phyloP scores from a whole-genome alignment of 2,797 vertebrate species.

The Myripristis jacobus region DNA sequence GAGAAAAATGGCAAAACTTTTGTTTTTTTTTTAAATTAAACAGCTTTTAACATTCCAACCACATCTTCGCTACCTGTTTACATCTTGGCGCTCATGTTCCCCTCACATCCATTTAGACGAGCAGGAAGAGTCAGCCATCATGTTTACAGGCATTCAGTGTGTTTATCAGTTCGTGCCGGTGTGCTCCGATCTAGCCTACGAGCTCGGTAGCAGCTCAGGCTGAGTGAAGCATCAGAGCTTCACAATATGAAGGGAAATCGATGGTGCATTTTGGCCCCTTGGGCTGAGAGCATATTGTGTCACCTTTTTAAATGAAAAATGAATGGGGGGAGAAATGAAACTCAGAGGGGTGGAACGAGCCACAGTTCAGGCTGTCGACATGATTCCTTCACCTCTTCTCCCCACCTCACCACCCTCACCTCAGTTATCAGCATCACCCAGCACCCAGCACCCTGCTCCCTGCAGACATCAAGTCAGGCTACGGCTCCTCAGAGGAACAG shows the following conservation, averaged over 20 bases:
- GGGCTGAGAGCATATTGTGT: constrained; percentile 76
- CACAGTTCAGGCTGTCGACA: constrained; percentile 64
- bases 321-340: constrained; percentile 76
- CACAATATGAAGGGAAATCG: constrained; percentile 73
- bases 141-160: constrained; percentile 58
- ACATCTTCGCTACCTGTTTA: constrained; percentile 32
- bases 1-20: background rate
- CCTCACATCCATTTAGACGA: constrained; percentile 26
- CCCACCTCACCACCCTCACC: constrained; percentile 51
- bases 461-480: constrained; percentile 40
- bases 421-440: constrained; percentile 43
- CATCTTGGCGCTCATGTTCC: constrained; percentile 10
- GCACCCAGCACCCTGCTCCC: constrained; percentile 52
- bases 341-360: constrained; percentile 74
- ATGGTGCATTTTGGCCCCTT: constrained; percentile 72
- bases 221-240: constrained; percentile 71
- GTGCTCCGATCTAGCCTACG: constrained; percentile 49
- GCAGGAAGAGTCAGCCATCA: constrained; percentile 1
- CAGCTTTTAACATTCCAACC: constrained; percentile 43
- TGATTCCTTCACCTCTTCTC: constrained; percentile 56
- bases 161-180: constrained; percentile 54
- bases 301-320: constrained; percentile 83
- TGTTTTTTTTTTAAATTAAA: constrained; percentile 38
- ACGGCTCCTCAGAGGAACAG: constrained; percentile 32
- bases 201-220: constrained; percentile 29